Percentiles rank a stretch among this genome's conserved stretches.
Conservation (phyloP, 1,140 invertebrate genomes). For the Megathymus violae region DNA sequence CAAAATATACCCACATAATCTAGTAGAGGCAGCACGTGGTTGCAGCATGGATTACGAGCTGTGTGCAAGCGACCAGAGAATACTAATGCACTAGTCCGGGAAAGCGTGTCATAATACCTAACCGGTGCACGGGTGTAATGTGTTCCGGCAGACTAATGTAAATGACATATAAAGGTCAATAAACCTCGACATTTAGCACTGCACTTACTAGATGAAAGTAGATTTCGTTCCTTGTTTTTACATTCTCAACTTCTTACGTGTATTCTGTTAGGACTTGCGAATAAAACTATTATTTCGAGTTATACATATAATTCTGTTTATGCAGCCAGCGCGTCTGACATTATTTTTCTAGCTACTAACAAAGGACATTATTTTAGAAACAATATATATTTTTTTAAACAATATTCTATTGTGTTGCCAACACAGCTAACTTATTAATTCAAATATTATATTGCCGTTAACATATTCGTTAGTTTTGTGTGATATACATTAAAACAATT, state of each 20-base stretch:
- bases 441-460: too few species aligned
- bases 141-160: slow-evolving; percentile 52
- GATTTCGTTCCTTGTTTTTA: slow-evolving; percentile 8
- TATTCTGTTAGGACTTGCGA: too few species aligned
- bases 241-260: not conserved
- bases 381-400: too few species aligned
- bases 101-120: slow-evolving; percentile 51
- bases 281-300: too few species aligned
- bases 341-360: too few species aligned
- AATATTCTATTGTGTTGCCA: too few species aligned
- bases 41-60: slow-evolving; percentile 39
- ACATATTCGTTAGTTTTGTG: too few species aligned
- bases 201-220: slow-evolving; percentile 26
- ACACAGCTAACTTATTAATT: too few species aligned
- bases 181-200: slow-evolving; percentile 20
- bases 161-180: slow-evolving; percentile 46
- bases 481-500: too few species aligned
- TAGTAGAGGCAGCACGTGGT: slow-evolving; percentile 14
- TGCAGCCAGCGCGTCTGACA: too few species aligned
- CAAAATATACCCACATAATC: slow-evolving; percentile 15
- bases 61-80: slow-evolving; percentile 37
- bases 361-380: too few species aligned
- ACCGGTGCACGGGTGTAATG: slow-evolving; percentile 38
- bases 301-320: too few species aligned
- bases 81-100: slow-evolving; percentile 45